Base-by-base conservation (phyloP, 2,888 invertebrate genomes). In the Caenorhabditis sp. region DNA sequence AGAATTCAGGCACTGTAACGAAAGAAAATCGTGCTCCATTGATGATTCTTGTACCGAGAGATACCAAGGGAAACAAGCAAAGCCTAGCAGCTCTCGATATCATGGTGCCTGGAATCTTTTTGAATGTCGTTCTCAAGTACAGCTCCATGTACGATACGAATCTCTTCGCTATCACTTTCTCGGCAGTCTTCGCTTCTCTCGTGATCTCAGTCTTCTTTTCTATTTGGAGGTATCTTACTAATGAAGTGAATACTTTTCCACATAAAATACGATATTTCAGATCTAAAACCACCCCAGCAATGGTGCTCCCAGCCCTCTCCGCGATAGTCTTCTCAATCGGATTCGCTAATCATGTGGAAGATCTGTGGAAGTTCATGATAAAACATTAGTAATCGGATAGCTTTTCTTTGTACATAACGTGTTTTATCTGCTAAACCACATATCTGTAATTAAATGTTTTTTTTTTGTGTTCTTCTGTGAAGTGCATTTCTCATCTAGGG, bases 321-420 rank as follows among this genome's bases (percentile, higher is more conserved):
- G 83, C 82, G 5, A 81, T 89, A 31, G 31, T 61, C 24, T 63
- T 85, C 24, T 86, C 87, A 16, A 56, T 88, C 8, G 54, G 63
- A 31, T 77, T 72, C 44, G 84, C 87, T 24, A 80, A 61, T 49
- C 85, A 86, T 54, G 84, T 81, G 3, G 73, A 85, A 49, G 86
- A 88, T 56, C 72, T 89, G 24, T 89, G 88, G 88, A 73, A 84
- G 35, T 89, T 89, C 61, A 85, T 85, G 81, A 89, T 89, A 47
- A 89, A 86, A 74, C 89, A 89, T 54, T 89, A 64, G 80, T 5
- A 58, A n/a, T 54, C 19, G 6, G 19, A n/a, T 47, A 47, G 35
- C 54, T 66, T 49, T 38, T 54, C n/a, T 51, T 59, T 64, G 68
- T 47, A 51, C 31, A 58, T 70, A 44, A 10, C 22, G 2, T 47